A percentile compares a stretch with the other conserved stretches of the same genome.
Evolutionary conservation across 2,888 invertebrate species (phyloP).

Genomic region (Heliconius aoede): DNA sequence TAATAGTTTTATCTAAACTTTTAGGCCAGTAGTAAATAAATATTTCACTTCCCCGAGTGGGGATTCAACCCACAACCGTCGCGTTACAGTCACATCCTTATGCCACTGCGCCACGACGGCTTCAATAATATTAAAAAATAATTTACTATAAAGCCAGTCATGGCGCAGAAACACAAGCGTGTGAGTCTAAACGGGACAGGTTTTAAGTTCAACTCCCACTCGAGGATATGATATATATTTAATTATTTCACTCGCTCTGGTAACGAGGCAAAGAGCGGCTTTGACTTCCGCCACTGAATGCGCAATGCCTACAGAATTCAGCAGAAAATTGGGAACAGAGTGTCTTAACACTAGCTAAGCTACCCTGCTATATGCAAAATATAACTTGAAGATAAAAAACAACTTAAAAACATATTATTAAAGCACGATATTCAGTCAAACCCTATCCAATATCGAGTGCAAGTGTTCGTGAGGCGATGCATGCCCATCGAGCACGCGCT

Average conservation of each 20-base stretch:
- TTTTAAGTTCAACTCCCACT: background rate
- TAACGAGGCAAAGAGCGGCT: background rate
- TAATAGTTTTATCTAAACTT: background rate
- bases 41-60: too few relatives aligned
- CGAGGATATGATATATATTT: background rate
- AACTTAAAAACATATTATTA: too few relatives aligned
- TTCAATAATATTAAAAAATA: too few relatives aligned
- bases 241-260: background rate
- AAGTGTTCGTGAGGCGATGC: slow-evolving; percentile 70
- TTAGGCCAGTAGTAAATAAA: background rate
- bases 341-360: background rate
- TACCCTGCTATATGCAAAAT: background rate
- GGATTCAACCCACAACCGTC: too few relatives aligned
- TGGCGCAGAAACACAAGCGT: background rate
- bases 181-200: background rate
- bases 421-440: background rate
- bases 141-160: too few relatives aligned
- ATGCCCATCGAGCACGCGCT: slow-evolving; percentile 76
- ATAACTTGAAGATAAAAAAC: background rate
- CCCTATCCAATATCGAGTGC: slow-evolving; percentile 53
- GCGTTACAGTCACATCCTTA: too few relatives aligned
- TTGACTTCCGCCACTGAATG: background rate
- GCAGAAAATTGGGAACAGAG: background rate
- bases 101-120: too few relatives aligned
- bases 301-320: background rate